Percentiles rank a stretch among this genome's conserved stretches.
These are phyloP conservation scores for Emesis furor DNA, from an alignment of 2,888 invertebrate species.

Conservation along the genomic window DNA sequence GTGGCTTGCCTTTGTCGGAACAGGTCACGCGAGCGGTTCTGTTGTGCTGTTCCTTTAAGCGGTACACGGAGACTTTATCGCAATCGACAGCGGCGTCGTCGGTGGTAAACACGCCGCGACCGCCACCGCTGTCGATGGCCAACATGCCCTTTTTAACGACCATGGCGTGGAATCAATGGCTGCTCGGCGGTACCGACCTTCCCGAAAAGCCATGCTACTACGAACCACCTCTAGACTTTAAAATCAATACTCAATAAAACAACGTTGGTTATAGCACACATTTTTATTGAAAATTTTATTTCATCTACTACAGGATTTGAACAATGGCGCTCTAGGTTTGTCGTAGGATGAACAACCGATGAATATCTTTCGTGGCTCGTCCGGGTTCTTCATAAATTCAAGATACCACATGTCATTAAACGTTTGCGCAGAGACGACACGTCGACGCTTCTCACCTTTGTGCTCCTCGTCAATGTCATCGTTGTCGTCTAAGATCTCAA, in stretches of 20 bases:
- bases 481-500: constrained; percentile 10
- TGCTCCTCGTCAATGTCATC: neutral
- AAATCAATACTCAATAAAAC: neutral
- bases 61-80: constrained; percentile 11
- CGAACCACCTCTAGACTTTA: constrained; percentile 20
- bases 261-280: no score
- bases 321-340: neutral
- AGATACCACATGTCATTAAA: neutral
- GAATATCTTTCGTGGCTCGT: constrained; percentile 1
- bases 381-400: neutral
- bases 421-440: neutral
- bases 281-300: no score
- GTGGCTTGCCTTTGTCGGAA: neutral
- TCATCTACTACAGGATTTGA: no score
- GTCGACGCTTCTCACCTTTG: constrained; percentile 13
- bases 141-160: constrained; percentile 21
- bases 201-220: constrained; percentile 26
- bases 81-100: constrained; percentile 5
- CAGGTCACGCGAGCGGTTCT: constrained; percentile 12
- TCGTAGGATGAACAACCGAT: neutral
- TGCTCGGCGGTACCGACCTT: constrained; percentile 16
- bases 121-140: neutral
- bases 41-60: constrained; percentile 27
- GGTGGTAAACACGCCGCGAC: neutral
- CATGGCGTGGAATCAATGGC: constrained; percentile 30